Percentiles rank a stretch among this genome's conserved stretches.
Conservation (phyloP, 2,797 vertebrate genomes). For the Eupleurogrammus muticus region DNA sequence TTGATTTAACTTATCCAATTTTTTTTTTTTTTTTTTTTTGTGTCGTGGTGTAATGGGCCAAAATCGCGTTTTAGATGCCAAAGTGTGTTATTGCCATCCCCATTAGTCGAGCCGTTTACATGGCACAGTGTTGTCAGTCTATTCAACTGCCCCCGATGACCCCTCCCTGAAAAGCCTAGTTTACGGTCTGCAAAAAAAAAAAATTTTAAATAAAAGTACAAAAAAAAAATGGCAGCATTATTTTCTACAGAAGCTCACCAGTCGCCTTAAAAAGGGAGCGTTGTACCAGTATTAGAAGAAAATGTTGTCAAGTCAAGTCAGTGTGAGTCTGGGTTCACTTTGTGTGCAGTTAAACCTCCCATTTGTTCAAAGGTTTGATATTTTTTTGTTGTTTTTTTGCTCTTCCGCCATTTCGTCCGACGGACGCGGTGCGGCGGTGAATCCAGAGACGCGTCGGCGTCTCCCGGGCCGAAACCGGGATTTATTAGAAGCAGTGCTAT, state of each 20-base stretch:
- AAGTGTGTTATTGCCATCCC: constrained; percentile 80
- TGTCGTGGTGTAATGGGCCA: constrained; percentile 66
- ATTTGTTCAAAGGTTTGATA: constrained; percentile 44
- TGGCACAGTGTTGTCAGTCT: constrained; percentile 78
- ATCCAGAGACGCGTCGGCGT: constrained; percentile 50
- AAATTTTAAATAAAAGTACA: constrained; percentile 52
- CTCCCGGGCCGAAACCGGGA: constrained; percentile 64
- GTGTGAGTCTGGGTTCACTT: constrained; percentile 70
- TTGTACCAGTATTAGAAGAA: constrained; percentile 77
- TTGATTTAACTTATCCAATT: constrained; percentile 20
- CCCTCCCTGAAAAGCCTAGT: constrained; percentile 83
- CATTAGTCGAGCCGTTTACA: constrained; percentile 81
- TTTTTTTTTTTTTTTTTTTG: neutral
- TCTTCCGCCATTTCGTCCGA: too few species aligned
- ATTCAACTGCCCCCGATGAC: constrained; percentile 69
- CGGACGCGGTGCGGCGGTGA: neutral
- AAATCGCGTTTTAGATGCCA: constrained; percentile 80
- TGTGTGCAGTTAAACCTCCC: constrained; percentile 46
- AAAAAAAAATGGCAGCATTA: constrained; percentile 77
- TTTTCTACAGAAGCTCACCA: constrained; percentile 87
- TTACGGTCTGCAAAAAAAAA: constrained; percentile 82
- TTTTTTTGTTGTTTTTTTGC: constrained; percentile 19
- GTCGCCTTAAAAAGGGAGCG: constrained; percentile 86
- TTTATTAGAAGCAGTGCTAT: constrained; percentile 71
- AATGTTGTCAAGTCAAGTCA: constrained; percentile 75